Evolutionary conservation across 2,888 invertebrate genomes (phyloP).

Genomic region (Conus canariensis): DNA sequence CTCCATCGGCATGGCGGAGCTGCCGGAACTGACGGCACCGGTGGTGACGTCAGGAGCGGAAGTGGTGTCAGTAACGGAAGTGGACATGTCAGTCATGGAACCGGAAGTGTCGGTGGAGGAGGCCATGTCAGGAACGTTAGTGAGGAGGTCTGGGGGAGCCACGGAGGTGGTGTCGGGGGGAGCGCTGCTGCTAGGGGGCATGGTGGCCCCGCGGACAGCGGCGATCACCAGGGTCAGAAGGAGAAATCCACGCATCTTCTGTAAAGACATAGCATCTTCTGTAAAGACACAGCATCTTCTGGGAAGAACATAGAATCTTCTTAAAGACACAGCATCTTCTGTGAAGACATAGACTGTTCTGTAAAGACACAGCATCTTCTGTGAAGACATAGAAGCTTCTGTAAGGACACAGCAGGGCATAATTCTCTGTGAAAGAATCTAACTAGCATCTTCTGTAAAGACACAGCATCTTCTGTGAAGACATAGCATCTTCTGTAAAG

Average conservation of each 20-base stretch:
- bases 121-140: not conserved
- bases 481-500: too few relatives aligned
- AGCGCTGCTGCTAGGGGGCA: not conserved
- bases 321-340: too few relatives aligned
- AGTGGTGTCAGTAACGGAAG: slow-evolving; percentile 8
- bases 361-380: too few relatives aligned
- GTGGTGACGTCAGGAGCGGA: slow-evolving; percentile 12
- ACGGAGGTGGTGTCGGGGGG: not conserved
- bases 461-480: too few relatives aligned
- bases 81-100: not conserved
- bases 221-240: not conserved
- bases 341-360: too few relatives aligned
- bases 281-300: too few relatives aligned
- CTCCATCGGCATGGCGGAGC: not conserved
- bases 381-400: not conserved
- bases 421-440: not conserved
- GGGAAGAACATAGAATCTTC: not conserved
- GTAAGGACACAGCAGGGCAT: too few relatives aligned
- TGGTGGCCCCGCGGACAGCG: not conserved
- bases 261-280: not conserved
- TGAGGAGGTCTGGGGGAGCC: slow-evolving; percentile 24
- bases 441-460: too few relatives aligned
- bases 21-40: not conserved
- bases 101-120: not conserved
- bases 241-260: not conserved